These are phyloP conservation scores for Helostoma temminkii DNA, from an alignment of 2,797 vertebrate species.

Conservation along the genomic window DNA sequence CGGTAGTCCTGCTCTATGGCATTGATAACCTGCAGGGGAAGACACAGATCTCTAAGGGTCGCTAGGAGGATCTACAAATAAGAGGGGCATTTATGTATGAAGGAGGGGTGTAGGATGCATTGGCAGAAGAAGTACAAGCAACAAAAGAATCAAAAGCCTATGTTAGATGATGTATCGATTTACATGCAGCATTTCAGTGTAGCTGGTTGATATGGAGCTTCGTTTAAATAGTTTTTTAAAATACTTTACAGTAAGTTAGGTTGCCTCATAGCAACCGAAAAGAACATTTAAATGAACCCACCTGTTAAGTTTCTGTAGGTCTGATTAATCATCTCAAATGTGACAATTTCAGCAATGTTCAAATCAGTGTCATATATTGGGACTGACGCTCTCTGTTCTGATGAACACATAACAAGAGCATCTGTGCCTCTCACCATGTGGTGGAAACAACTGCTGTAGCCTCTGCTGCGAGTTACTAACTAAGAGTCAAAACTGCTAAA, in stretches of 20 bases:
- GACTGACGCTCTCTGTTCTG: neutral
- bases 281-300: neutral
- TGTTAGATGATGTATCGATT: neutral
- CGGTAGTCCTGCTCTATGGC: slow-evolving; percentile 98
- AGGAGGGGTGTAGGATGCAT: slow-evolving; percentile 17
- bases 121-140: slow-evolving; percentile 1
- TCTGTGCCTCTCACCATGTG: slow-evolving; percentile 27
- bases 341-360: neutral
- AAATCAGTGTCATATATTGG: slow-evolving; percentile 10
- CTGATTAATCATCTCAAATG: neutral
- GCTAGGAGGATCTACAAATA: slow-evolving; percentile 42
- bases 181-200: no score
- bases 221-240: no score
- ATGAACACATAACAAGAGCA: slow-evolving; percentile 14
- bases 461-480: slow-evolving; percentile 9
- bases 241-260: no score
- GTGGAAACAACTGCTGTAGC: slow-evolving; percentile 33
- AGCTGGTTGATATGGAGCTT: no score
- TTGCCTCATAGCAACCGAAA: no score
- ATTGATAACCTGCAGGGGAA: slow-evolving; percentile 92
- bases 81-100: slow-evolving; percentile 18
- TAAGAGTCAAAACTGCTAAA: slow-evolving; percentile 2
- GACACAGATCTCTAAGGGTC: slow-evolving; percentile 68
- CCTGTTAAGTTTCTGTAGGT: neutral
- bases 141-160: no score